These are phyloP conservation scores for Ecliptopera silaceata DNA, from an alignment of 2,888 invertebrate genomes.

Conservation along the genomic window DNA sequence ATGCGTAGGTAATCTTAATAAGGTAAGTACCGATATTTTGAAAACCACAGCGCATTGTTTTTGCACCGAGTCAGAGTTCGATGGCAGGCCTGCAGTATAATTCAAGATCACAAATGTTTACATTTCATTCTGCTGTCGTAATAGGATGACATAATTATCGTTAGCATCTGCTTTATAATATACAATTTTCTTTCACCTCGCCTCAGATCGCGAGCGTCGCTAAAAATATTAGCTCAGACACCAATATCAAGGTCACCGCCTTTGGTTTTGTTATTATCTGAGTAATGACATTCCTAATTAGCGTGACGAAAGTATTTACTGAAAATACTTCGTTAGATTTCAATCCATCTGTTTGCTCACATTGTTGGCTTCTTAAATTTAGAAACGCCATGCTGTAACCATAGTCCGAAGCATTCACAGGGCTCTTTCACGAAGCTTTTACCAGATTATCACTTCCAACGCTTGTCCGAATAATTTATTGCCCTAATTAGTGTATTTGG, in stretches of 20 bases:
- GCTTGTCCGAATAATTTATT: constrained; percentile 28
- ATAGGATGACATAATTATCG: constrained; percentile 57
- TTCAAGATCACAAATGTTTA: constrained; percentile 52
- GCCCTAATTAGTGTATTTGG: constrained; percentile 33
- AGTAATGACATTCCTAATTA: constrained; percentile 23
- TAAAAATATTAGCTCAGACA: constrained; percentile 73
- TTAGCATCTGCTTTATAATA: constrained; percentile 53
- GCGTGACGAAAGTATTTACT: constrained; percentile 3
- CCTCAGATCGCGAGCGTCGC: constrained; percentile 58
- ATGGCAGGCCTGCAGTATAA: constrained; percentile 29
- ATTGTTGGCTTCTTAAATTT: too few species aligned
- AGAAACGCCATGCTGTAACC: too few species aligned
- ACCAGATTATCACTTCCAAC: constrained; percentile 2
- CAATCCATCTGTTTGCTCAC: too few species aligned
- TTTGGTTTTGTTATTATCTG: constrained; percentile 49
- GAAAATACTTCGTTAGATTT: background rate
- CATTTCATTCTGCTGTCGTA: constrained; percentile 45
- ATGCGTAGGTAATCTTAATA: too few species aligned
- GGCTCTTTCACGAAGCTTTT: background rate
- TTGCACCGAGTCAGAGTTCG: constrained; percentile 18
- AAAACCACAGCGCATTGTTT: constrained; percentile 1
- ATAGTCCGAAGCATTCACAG: too few species aligned
- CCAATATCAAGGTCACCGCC: constrained; percentile 71
- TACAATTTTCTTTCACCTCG: constrained; percentile 65
- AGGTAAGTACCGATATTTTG: too few species aligned